Evolutionary conservation across 1,140 invertebrate species (phyloP).

Genomic region (Dendroctonus valens): DNA sequence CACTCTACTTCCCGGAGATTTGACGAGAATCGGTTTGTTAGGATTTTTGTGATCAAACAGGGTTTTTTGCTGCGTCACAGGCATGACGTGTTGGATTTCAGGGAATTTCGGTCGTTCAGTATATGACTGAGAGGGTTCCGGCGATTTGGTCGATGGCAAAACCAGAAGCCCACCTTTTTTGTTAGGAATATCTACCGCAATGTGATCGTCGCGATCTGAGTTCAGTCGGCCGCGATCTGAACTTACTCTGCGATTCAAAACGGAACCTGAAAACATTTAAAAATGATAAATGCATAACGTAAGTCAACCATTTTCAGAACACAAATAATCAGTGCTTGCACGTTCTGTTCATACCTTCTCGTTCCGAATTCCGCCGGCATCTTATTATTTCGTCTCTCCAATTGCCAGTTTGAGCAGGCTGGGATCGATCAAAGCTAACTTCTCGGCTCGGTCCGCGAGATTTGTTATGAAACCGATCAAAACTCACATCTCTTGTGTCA

Average conservation of each 20-base stretch:
- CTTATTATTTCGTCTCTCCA: slow-evolving; percentile 47
- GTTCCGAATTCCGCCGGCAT: slow-evolving; percentile 41
- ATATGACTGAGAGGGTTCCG: slow-evolving; percentile 11
- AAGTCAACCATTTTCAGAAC: too few relatives aligned
- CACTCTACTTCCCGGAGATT: slow-evolving; percentile 52
- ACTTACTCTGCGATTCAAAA: slow-evolving; percentile 8
- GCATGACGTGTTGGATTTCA: slow-evolving; percentile 33
- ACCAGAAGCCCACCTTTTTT: slow-evolving; percentile 45
- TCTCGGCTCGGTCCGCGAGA: slow-evolving; percentile 44
- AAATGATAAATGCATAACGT: too few relatives aligned
- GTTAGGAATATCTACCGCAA: slow-evolving; percentile 20
- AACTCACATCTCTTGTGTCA: slow-evolving; percentile 41
- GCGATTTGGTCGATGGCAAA: slow-evolving; percentile 37
- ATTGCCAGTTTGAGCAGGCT: slow-evolving; percentile 38
- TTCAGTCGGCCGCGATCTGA: slow-evolving; percentile 36
- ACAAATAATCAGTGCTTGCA: neutral
- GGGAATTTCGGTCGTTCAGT: slow-evolving; percentile 31
- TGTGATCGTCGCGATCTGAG: slow-evolving; percentile 28
- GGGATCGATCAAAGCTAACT: slow-evolving; percentile 44
- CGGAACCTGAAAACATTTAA: slow-evolving; percentile 4
- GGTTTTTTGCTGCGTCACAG: slow-evolving; percentile 52
- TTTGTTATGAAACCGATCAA: slow-evolving; percentile 39
- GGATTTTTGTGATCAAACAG: slow-evolving; percentile 71
- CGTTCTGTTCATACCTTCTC: slow-evolving; percentile 19
- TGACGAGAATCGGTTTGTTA: slow-evolving; percentile 65